Evolutionary conservation across 2,113 vertebrate species (phyloP).

Genomic region (Collichthys lucidus): DNA sequence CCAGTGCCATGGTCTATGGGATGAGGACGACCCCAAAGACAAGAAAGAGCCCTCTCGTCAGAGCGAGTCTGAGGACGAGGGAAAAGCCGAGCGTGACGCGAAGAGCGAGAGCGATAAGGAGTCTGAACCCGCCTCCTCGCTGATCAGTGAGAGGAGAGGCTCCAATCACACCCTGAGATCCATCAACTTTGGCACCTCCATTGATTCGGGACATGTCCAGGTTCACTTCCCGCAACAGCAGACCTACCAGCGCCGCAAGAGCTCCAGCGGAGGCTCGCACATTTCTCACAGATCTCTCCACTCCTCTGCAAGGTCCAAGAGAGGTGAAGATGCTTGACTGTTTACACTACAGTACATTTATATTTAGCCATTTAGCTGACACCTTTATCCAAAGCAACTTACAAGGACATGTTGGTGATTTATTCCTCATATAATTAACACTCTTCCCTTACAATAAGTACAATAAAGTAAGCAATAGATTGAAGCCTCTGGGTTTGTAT

Average conservation of each 20-base stretch:
- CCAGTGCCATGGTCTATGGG: slow-evolving; percentile 97
- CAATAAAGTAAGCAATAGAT: background rate
- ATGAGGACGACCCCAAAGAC: slow-evolving; percentile 88
- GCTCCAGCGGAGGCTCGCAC: slow-evolving; percentile 88
- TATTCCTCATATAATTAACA: too few relatives aligned
- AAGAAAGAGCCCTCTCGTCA: slow-evolving; percentile 78
- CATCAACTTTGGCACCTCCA: slow-evolving; percentile 88
- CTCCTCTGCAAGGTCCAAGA: slow-evolving; percentile 89
- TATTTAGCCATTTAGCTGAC: too few relatives aligned
- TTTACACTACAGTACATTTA: background rate
- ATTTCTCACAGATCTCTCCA: slow-evolving; percentile 88
- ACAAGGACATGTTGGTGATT: too few relatives aligned
- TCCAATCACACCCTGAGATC: slow-evolving; percentile 89
- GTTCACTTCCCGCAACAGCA: slow-evolving; percentile 89
- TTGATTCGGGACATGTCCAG: slow-evolving; percentile 90
- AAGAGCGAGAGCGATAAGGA: slow-evolving; percentile 52
- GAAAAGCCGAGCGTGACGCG: slow-evolving; percentile 22
- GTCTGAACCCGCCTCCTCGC: slow-evolving; percentile 67
- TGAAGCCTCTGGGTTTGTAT: background rate
- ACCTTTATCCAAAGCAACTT: too few relatives aligned
- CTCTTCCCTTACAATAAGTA: background rate
- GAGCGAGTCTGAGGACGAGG: slow-evolving; percentile 89
- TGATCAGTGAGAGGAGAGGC: slow-evolving; percentile 81
- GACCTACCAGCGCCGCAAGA: slow-evolving; percentile 87
- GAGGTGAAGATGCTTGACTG: slow-evolving; percentile 83